phyloP scores from a whole-genome alignment of 2,113 vertebrate genomes.

The Psammodynastes pulverulentus region DNA sequence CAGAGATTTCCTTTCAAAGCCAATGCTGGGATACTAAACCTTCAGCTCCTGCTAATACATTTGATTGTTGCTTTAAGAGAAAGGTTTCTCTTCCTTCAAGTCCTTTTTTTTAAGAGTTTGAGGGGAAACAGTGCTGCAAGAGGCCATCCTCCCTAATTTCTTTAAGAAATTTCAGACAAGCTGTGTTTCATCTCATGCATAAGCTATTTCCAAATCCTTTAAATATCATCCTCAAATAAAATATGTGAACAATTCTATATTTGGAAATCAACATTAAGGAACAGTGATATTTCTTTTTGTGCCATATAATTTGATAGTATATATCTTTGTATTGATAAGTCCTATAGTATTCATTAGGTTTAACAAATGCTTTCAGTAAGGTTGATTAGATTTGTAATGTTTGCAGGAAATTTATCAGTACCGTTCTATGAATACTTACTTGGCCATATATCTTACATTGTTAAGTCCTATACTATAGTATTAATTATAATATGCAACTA shows the following conservation, averaged over 20 bases:
- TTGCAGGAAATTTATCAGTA: background rate
- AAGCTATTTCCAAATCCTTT: background rate
- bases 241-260: background rate
- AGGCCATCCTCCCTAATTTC: background rate
- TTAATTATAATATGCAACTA: background rate
- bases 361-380: background rate
- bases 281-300: background rate
- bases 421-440: background rate
- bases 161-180: background rate
- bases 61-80: background rate
- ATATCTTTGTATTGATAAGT: background rate
- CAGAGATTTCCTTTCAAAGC: background rate
- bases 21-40: background rate
- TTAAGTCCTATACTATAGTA: background rate
- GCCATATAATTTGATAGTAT: background rate
- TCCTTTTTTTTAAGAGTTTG: background rate
- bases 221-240: background rate
- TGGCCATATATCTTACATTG: background rate
- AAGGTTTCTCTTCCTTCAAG: too few relatives aligned
- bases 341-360: background rate
- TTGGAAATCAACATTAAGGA: background rate
- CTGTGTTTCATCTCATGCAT: background rate
- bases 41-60: background rate
- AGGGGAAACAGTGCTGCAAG: background rate
- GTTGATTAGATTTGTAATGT: background rate